Conservation (phyloP, 30 jellyfish, hydroid and myxozoan genomes). For the Cassiopea xamachana region DNA sequence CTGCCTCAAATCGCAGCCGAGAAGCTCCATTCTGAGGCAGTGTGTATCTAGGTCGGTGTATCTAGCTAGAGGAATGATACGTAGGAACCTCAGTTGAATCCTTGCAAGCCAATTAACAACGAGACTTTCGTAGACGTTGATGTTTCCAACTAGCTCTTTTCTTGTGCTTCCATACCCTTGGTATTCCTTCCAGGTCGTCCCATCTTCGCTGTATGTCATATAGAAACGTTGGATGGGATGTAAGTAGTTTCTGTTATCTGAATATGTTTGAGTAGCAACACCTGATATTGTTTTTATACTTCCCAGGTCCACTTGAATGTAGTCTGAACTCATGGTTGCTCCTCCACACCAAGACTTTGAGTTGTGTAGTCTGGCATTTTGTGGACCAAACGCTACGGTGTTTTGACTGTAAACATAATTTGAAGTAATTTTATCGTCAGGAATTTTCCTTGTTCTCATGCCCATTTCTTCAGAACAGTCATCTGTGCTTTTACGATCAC, state of each 20-base stretch:
- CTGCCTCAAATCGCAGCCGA: constrained; percentile 29
- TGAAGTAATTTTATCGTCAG: constrained; percentile 12
- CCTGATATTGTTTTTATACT: constrained; percentile 13
- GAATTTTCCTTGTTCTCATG: constrained; percentile 4
- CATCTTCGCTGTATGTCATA: constrained; percentile 13
- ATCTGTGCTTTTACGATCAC: constrained; percentile 12
- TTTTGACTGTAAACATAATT: not conserved
- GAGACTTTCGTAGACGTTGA: not conserved
- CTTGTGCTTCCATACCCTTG: not conserved
- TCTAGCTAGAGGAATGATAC: constrained; percentile 3
- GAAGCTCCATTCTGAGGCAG: constrained; percentile 41
- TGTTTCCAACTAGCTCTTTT: not conserved
- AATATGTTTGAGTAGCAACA: not conserved
- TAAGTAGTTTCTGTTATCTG: not conserved
- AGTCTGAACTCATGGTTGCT: not conserved
- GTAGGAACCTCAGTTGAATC: constrained; percentile 2
- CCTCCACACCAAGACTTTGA: constrained; percentile 20
- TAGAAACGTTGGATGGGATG: constrained; percentile 9
- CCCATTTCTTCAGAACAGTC: constrained; percentile 52
- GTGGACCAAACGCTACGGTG: not conserved
- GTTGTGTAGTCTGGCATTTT: constrained; percentile 33
- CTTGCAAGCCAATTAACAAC: constrained; percentile 45
- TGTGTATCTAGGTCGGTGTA: not conserved
- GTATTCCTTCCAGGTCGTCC: constrained; percentile 30
- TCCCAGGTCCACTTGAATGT: constrained; percentile 50